A percentile compares a stretch with the other conserved stretches of the same genome.
Evolutionary conservation across 2,797 vertebrate species (phyloP).

Genomic region (Halcyon chelicuti): DNA sequence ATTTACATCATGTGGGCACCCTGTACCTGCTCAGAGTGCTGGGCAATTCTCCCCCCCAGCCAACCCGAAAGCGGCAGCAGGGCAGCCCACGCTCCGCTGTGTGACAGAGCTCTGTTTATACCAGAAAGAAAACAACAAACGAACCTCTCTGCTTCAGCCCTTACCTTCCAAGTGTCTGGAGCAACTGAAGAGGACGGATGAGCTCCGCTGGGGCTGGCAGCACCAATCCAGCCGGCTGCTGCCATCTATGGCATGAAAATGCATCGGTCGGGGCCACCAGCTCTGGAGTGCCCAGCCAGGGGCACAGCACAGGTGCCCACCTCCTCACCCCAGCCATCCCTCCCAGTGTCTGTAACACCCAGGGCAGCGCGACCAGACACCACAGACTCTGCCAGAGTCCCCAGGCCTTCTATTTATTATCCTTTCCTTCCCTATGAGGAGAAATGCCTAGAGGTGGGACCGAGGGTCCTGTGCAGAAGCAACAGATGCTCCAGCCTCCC

Average conservation of each 20-base stretch:
- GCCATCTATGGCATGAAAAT: fast-evolving
- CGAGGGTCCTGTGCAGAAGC: not conserved
- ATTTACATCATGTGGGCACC: fast-evolving
- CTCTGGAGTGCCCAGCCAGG: fast-evolving
- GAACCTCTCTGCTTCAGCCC: not conserved
- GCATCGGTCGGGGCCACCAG: fast-evolving
- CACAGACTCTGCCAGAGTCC: not conserved
- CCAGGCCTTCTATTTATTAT: fast-evolving
- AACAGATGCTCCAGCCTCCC: not conserved
- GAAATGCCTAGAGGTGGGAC: not conserved
- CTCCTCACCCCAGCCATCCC: not conserved
- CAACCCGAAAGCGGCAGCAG: fast-evolving
- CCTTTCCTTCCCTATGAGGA: not conserved
- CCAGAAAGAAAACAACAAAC: not conserved
- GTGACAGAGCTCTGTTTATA: not conserved
- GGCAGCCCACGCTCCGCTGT: fast-evolving
- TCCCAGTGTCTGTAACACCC: not conserved
- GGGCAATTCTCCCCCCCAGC: not conserved
- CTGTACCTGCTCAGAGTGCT: fast-evolving
- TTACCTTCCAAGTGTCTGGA: not conserved
- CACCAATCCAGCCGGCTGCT: not conserved
- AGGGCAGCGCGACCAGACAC: not conserved
- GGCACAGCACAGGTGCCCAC: not conserved
- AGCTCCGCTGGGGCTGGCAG: not conserved
- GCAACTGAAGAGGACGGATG: not conserved